Conservation (phyloP, 2,888 invertebrate genomes). For the Drosophila atroscutellata region DNA sequence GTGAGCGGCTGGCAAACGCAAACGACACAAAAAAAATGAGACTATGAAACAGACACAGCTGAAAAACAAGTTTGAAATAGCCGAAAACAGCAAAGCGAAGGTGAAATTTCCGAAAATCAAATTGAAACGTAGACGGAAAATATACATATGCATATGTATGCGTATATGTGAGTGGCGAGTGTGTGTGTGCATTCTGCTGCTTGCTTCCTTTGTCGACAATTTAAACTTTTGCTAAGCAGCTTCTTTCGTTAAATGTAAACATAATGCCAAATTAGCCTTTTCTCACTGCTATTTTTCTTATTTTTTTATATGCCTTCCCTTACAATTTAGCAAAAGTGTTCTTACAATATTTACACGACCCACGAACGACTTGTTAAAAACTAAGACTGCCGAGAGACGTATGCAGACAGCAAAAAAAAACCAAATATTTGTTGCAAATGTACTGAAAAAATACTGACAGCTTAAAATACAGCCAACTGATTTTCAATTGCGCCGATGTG, state of each 20-base stretch:
- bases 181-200: constrained; percentile 57
- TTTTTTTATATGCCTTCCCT: constrained; percentile 5
- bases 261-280: constrained; percentile 14
- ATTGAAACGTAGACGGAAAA: constrained; percentile 80
- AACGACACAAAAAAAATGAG: constrained; percentile 64
- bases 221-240: constrained; percentile 7
- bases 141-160: constrained; percentile 68
- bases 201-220: constrained; percentile 32
- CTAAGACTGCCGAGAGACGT: constrained; percentile 26
- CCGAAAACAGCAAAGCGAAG: constrained; percentile 80
- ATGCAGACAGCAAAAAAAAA: constrained; percentile 23
- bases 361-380: constrained; percentile 68
- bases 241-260: constrained; percentile 13
- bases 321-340: constrained; percentile 33
- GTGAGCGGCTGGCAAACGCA: constrained; percentile 74
- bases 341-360: constrained; percentile 67
- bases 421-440: constrained; percentile 6
- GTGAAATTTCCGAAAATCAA: constrained; percentile 78
- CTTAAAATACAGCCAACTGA: background rate
- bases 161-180: constrained; percentile 13
- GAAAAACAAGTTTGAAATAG: constrained; percentile 78
- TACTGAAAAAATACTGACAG: constrained; percentile 39
- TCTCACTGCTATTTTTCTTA: constrained; percentile 19
- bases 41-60: constrained; percentile 75
- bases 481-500: background rate